Evolutionary conservation across 2,888 invertebrate genomes (phyloP), one percentile per base, ranked within the genome.

Genomic region (Drosophila quasianomalipes): DNA sequence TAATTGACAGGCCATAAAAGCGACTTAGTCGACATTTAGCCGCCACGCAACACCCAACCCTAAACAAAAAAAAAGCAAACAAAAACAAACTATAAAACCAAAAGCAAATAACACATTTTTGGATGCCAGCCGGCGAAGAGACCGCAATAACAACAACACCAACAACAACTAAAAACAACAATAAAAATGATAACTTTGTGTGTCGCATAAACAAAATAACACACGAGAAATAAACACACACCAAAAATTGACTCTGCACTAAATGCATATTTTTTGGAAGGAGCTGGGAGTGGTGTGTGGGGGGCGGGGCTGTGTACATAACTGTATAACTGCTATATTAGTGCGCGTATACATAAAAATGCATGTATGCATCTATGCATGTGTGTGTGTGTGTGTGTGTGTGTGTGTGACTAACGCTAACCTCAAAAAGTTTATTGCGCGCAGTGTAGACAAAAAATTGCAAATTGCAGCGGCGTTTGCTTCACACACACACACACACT

Each of bases 391-490:
- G 22, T 67, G 22, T 35, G 31, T 55, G 22, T 66, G 22, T 70
- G 41, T 64, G n/a, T 70, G 59, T 69, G 60, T 60, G 65, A 54
- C 66, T 71, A 83, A 73, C 75, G 86, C 89, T 89, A 86, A 86
- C 86, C 86, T 86, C 89, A 86, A 85, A 86, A 81, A 82, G 74
- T 82, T 86, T 84, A 89, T 84, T 86, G 77, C 85, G 82, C 81
- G 79, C 83, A 85, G 85, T 82, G 51, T 73, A 70, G 77, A 78
- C 81, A 61, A 74, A 82, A 81, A 81, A 83, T 73, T 71, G 87
- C 75, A 75, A 78, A 81, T 69, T 83, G 84, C 84, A 82, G 65
- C 65, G 71, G 70, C 63, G 60, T 58, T 65, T 47, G 62, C 44
- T 52, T 35, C 72, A 69, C 76, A 76, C 68, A 62, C 71, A 64